A percentile compares a stretch with the other conserved stretches of the same genome.
Evolutionary conservation across 2,888 invertebrate genomes (phyloP).

Genomic region (Trissoscelio sp.): DNA sequence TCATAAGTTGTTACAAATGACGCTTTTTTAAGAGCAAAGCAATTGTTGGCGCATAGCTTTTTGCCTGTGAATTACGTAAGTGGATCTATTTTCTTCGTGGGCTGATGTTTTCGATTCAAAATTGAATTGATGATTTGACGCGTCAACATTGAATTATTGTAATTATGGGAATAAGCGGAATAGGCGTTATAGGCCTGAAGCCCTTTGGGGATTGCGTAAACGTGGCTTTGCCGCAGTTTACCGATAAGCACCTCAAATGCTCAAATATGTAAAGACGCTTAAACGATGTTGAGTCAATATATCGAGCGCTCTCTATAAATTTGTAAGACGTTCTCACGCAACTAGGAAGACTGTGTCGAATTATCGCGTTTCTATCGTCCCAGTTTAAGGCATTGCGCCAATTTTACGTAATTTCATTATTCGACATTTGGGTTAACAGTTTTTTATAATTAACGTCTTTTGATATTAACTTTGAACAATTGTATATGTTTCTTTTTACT

Average conservation of each 20-base stretch:
- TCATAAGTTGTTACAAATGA: constrained; percentile 22
- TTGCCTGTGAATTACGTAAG: constrained; percentile 13
- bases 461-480: background rate
- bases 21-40: constrained; percentile 7
- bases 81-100: background rate
- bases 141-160: constrained; percentile 9
- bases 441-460: no score
- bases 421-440: background rate
- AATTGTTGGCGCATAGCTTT: constrained; percentile 7
- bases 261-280: constrained; percentile 39
- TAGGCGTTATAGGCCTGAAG: constrained; percentile 5
- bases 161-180: no score
- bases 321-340: constrained; percentile 44
- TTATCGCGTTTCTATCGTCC: constrained; percentile 37
- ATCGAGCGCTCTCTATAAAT: constrained; percentile 58
- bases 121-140: background rate
- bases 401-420: constrained; percentile 12
- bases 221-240: constrained; percentile 11
- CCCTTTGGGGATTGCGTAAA: constrained; percentile 17
- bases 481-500: no score
- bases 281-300: constrained; percentile 55
- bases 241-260: constrained; percentile 32
- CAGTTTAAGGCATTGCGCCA: constrained; percentile 27
- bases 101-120: background rate
- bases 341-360: constrained; percentile 18